Base-by-base conservation (phyloP, 1,140 invertebrate species). In the Ladona fulva region DNA sequence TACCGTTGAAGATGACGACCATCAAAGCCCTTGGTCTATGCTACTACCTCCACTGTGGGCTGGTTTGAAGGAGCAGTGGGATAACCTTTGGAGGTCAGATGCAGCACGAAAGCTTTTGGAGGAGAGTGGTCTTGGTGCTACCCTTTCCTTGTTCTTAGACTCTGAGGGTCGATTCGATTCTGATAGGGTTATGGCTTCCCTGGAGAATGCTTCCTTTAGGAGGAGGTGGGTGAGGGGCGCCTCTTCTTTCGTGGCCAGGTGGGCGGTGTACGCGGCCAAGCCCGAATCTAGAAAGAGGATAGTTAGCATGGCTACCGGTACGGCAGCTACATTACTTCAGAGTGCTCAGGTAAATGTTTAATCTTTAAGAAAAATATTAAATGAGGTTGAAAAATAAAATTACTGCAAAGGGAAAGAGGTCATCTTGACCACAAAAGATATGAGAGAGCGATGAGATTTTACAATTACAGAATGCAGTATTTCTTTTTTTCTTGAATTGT, bases 151-250 rank as follows among this genome's bases (percentile, higher is more conserved):
- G 16, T 66, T 66, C 52, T 22, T 66, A 16, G 52, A 66, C 52
- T 66, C 52, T 1, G 52, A 66, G 52, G 93, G 93, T 0, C 89
- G 88, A 22, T 85, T 94, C 76, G 89, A 90, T 79, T 92, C 92
- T 80, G 89, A 91, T 76, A 87, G 88, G 78, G 89, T 94, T 75
- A 87, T 94, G 78, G 90, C 92, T 78, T 91, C 90, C 76, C 89
- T 95, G 80, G 92, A 95, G 80, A 93, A 94, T 82, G 90, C 91
- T 25, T 89, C 88, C 6, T 90, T 93, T 80, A 89, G 93, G 79
- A 87, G 91, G 77, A 88, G 92, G 78, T 94, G 93, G 93, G 91
- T 95, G 78, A 90, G 89, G 78, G 89, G 89, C 10, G 86, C 92
- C 12, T 91, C 92, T 0, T 89, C 90, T 76, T 93, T 92, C 80